These are phyloP conservation scores for Pipistrellus pygmaeus DNA, from an alignment of 2,797 vertebrate species.

Conservation along the genomic window DNA sequence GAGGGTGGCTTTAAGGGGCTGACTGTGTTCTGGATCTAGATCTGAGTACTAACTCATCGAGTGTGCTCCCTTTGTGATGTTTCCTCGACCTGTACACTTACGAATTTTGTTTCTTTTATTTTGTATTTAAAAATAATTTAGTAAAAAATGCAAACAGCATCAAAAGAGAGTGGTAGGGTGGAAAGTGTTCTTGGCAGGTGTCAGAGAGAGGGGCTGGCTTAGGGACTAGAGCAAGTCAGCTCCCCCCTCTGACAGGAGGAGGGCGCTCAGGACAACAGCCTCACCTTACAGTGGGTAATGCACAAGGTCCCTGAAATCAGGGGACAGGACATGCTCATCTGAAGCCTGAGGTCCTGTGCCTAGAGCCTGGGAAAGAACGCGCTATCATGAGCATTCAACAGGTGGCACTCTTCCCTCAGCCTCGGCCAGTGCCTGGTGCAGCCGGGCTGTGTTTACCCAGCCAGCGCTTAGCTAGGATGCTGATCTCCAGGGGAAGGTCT, in stretches of 20 bases:
- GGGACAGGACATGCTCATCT: fast-evolving
- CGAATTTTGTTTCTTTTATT: not conserved
- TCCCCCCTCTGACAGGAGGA: not conserved
- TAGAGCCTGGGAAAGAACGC: not conserved
- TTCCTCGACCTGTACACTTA: not conserved
- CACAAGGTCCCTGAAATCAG: fast-evolving
- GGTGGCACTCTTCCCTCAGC: conserved; percentile 81
- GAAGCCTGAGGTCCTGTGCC: fast-evolving
- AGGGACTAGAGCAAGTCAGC: not conserved
- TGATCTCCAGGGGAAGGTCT: not conserved
- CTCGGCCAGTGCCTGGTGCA: fast-evolving
- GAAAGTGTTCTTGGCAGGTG: fast-evolving
- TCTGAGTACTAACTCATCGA: not conserved
- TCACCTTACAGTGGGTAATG: not conserved
- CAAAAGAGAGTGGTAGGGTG: not conserved
- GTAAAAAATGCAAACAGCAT: not conserved
- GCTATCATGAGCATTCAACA: conserved; percentile 69
- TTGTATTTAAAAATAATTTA: not conserved
- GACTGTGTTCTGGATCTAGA: fast-evolving
- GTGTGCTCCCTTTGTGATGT: not conserved
- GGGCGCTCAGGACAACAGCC: not conserved
- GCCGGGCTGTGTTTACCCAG: not conserved
- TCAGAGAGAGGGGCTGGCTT: too few relatives aligned
- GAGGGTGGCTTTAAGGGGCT: fast-evolving
- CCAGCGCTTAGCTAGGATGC: not conserved